Conservation (phyloP, 2,888 invertebrate genomes). For the Stenolophus ochropezus region DNA sequence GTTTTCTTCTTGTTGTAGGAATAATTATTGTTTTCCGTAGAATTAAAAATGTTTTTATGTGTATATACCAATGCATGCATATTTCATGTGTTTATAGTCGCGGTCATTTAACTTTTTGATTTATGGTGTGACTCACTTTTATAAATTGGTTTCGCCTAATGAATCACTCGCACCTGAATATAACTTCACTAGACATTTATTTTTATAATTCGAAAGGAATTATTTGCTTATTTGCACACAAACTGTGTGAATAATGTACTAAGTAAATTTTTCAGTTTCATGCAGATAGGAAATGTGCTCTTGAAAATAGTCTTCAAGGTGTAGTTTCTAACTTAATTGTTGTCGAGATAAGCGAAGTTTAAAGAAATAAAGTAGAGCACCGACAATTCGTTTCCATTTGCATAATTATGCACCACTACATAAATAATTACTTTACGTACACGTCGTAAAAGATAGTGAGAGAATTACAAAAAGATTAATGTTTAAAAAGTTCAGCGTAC, state of each 20-base stretch:
- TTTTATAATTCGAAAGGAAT: too few species aligned
- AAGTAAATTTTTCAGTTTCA: not conserved
- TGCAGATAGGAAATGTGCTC: not conserved
- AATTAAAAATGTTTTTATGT: not conserved
- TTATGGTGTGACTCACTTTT: not conserved
- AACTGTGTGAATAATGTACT: not conserved
- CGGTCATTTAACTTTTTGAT: not conserved
- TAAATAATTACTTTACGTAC: not conserved
- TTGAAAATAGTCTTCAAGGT: slow-evolving; percentile 1
- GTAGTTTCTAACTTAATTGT: slow-evolving; percentile 22
- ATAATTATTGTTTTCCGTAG: too few species aligned
- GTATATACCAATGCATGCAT: not conserved
- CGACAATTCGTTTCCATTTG: slow-evolving; percentile 19
- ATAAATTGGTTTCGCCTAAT: not conserved
- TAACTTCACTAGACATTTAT: not conserved
- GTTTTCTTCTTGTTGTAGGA: too few species aligned
- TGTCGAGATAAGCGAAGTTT: slow-evolving; percentile 13
- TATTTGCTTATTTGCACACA: not conserved
- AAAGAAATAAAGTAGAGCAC: not conserved
- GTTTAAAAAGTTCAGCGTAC: not conserved
- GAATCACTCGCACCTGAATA: not conserved
- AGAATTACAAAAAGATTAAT: not conserved
- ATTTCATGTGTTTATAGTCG: not conserved
- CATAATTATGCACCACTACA: not conserved
- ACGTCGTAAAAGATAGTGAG: not conserved